Percentiles rank a stretch among this genome's conserved stretches.
Conservation (phyloP, 2,888 invertebrate genomes). For the Taenaris catops region DNA sequence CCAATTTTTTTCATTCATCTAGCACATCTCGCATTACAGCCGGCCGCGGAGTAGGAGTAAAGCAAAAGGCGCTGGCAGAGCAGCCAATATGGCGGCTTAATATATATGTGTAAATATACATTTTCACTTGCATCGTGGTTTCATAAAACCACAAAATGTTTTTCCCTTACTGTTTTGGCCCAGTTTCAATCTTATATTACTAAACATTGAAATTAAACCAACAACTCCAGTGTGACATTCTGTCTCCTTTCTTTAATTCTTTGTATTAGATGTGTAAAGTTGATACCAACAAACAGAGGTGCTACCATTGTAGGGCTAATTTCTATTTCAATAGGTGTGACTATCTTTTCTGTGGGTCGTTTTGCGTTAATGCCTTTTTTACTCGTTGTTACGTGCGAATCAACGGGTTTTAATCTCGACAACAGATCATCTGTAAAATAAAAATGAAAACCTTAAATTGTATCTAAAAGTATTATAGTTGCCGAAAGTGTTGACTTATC, state of each 20-base stretch:
- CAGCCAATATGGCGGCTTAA: too few species aligned
- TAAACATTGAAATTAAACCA: conserved; percentile 26
- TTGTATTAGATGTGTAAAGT: conserved; percentile 32
- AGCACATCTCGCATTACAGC: too few species aligned
- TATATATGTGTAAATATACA: too few species aligned
- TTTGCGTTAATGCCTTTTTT: background rate
- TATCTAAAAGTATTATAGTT: too few species aligned
- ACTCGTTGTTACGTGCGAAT: conserved; percentile 1
- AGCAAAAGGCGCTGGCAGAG: too few species aligned
- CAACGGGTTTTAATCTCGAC: conserved; percentile 1
- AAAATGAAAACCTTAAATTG: background rate
- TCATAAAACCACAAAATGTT: too few species aligned
- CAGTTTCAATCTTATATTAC: too few species aligned
- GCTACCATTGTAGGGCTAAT: conserved; percentile 14
- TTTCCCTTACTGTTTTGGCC: too few species aligned
- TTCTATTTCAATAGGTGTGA: background rate
- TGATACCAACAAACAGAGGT: conserved; percentile 17
- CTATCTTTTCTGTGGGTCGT: background rate
- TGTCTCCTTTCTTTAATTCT: conserved; percentile 34
- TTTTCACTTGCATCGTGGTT: too few species aligned
- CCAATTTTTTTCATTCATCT: too few species aligned
- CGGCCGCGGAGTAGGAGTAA: too few species aligned
- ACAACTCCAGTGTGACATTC: conserved; percentile 41
- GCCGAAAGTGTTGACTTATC: too few species aligned
- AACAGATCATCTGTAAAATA: conserved; percentile 8